Evolutionary conservation across 2,797 vertebrate species (phyloP).

Genomic region (Taenioides sp.): DNA sequence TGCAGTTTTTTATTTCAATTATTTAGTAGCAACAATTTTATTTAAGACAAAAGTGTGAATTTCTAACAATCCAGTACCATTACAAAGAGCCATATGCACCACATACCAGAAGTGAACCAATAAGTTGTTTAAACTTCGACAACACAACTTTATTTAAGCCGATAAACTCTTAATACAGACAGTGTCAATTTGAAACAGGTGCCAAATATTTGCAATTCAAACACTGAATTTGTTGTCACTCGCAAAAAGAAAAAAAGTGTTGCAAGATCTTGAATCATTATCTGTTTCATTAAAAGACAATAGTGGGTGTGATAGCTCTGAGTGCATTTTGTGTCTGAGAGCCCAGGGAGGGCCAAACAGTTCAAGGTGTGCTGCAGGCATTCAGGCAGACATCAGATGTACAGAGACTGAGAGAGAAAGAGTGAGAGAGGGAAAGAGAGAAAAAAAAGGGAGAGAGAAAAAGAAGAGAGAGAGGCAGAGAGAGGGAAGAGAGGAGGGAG

Average conservation of each 20-base stretch:
- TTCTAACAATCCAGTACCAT: background rate
- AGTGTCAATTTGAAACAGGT: background rate
- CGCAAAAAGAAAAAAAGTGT: slow-evolving; percentile 8
- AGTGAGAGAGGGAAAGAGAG: background rate
- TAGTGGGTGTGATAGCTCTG: slow-evolving; percentile 47
- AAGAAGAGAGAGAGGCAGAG: background rate
- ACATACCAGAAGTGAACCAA: background rate
- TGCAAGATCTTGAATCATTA: slow-evolving; percentile 48
- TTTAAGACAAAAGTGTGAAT: too few species aligned
- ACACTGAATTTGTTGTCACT: background rate
- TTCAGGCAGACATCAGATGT: slow-evolving; percentile 15
- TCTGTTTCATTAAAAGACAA: slow-evolving; percentile 53
- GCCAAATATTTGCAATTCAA: background rate
- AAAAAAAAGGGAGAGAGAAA: slow-evolving; percentile 15
- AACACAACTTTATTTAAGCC: background rate
- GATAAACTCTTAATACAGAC: background rate
- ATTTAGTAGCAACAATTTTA: too few species aligned
- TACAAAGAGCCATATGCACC: background rate
- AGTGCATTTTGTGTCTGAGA: slow-evolving; percentile 22
- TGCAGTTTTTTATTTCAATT: too few species aligned
- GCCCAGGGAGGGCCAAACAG: slow-evolving; percentile 25
- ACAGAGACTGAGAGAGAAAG: background rate
- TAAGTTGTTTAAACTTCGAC: too few species aligned
- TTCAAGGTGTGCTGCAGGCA: slow-evolving; percentile 52
- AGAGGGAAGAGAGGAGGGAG: background rate